A percentile compares a stretch with the other conserved stretches of the same genome.
Conservation (phyloP, 1,140 invertebrate genomes). For the Cepaea nemoralis region DNA sequence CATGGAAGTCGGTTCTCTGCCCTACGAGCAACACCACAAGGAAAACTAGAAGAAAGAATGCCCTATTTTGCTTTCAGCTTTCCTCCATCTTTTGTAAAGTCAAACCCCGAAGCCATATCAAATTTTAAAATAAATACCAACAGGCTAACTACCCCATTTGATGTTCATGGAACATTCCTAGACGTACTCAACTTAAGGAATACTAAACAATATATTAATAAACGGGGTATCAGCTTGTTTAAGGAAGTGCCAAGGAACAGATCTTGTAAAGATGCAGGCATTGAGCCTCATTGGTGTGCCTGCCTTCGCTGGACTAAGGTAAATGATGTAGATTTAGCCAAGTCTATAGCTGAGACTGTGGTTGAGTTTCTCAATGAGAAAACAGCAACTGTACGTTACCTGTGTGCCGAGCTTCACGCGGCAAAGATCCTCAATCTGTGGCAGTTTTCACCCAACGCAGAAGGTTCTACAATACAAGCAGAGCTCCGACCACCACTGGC, state of each 20-base stretch:
- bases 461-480: conserved; percentile 80
- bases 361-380: conserved; percentile 41
- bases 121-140: conserved; percentile 80
- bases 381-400: conserved; percentile 7
- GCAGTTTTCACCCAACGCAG: conserved; percentile 68
- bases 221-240: conserved; percentile 81
- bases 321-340: not conserved
- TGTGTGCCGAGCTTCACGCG: too few relatives aligned
- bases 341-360: conserved; percentile 27
- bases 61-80: conserved; percentile 87
- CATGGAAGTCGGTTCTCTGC: conserved; percentile 90
- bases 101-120: conserved; percentile 77
- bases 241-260: conserved; percentile 76
- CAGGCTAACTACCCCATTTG: conserved; percentile 72
- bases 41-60: conserved; percentile 89
- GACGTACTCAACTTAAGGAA: conserved; percentile 75
- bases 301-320: conserved; percentile 81
- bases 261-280: conserved; percentile 88
- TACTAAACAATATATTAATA: conserved; percentile 75
- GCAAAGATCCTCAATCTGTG: conserved; percentile 29
- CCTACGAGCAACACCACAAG: conserved; percentile 83
- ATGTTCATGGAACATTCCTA: conserved; percentile 72
- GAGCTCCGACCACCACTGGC: conserved; percentile 84
- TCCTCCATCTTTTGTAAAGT: conserved; percentile 79
- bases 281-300: conserved; percentile 96